Base-by-base conservation (phyloP, 2,113 vertebrate genomes). In the Protomyctophum bolini region DNA sequence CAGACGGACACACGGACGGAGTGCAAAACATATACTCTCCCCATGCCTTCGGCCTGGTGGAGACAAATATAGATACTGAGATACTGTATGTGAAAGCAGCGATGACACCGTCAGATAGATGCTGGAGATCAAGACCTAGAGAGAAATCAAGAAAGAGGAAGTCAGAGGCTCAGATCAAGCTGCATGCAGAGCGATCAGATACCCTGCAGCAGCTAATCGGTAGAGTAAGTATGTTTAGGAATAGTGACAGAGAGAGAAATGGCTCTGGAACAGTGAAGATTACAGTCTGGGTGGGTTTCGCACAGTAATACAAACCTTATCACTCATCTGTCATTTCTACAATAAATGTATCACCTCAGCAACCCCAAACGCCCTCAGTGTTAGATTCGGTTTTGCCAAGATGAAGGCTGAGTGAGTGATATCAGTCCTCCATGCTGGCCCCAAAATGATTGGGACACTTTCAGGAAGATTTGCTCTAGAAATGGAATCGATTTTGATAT, bases 41-140 rank as follows among this genome's bases (percentile, higher is more conserved):
- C 9, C 6, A 58, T 60, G 21, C 21, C 21, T 21, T 21, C 21
- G 21, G 21, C 21, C 21, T 21, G 21, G 1, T 21, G 21, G 21
- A 21, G 21, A 21, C 21, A 70, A 76, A 54, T 11, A 61, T 63
- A 68, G 71, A 76, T 62, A 72, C n/a, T n/a, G n/a, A n/a, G n/a
- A n/a, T 69, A 60, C 68, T 84, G 64, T 67, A 21, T 21, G 33
- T 72, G 76, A 73, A 79, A 77, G 80, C 66, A 52, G 67, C 66
- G 82, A 86, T 88, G 80, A 82, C 75, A 73, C 6, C 28, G 67
- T 77, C 72, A 47, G 65, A 73, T 33, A 21, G 75, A 87, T 71
- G 84, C 65, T 74, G 1, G 15, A 41, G 74, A 88, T 90, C 82
- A 90, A 90, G 88, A 83, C 11, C 7, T 45, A 67, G 67, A 49